Evolutionary conservation across 2,113 vertebrate species (phyloP).

Genomic region (Myanophis thanlyinensis): DNA sequence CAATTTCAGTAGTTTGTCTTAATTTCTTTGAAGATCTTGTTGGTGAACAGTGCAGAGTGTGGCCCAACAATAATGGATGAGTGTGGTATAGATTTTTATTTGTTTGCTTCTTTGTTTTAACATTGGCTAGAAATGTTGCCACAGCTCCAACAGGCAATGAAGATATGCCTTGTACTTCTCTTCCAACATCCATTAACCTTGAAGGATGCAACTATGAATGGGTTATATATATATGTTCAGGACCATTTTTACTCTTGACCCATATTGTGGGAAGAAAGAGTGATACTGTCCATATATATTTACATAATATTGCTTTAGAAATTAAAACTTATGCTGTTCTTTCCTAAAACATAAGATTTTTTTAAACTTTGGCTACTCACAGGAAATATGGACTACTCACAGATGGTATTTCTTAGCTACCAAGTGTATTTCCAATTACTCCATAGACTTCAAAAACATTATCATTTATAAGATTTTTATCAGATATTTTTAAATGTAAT

Average conservation of each 20-base stretch:
- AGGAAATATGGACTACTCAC: not conserved
- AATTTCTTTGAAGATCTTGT: not conserved
- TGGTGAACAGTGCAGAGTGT: not conserved
- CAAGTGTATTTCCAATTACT: slow-evolving; percentile 3
- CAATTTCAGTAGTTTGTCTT: not conserved
- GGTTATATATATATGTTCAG: not conserved
- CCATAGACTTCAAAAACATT: not conserved
- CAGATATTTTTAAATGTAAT: not conserved
- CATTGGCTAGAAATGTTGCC: not conserved
- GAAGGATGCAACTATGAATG: not conserved
- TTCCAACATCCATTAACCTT: not conserved
- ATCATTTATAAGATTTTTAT: not conserved
- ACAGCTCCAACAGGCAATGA: not conserved
- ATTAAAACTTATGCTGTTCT: not conserved
- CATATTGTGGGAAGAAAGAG: not conserved
- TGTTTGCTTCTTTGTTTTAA: not conserved
- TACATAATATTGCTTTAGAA: not conserved
- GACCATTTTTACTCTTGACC: not conserved
- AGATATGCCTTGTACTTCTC: not conserved
- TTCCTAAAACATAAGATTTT: not conserved
- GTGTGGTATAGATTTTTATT: slow-evolving; percentile 15
- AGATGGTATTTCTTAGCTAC: not conserved
- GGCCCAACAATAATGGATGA: not conserved
- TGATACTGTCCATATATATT: too few relatives aligned
- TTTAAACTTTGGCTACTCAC: not conserved